Base-by-base conservation (phyloP, 64 coral and sea anemone genomes). In the Montipora cactus region DNA sequence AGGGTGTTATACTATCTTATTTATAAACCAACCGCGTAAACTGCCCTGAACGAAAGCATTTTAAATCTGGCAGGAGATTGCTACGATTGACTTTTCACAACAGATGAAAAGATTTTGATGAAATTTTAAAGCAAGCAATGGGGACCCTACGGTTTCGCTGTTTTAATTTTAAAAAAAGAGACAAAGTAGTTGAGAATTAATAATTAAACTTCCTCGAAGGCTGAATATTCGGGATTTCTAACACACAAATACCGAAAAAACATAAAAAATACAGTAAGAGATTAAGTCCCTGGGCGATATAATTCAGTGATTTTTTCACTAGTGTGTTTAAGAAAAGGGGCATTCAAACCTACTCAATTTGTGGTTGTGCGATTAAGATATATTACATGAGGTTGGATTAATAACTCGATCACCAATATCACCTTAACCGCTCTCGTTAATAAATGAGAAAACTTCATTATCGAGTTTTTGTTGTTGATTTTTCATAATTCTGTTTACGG, bases 301-400 rank as follows among this genome's bases (percentile, higher is more conserved):
- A 37, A 37, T 20, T 22, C 20, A 15, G 48, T 72, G 82, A 22
- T 86, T 71, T 11, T 71, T 81, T 86, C 47, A 84, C 69, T 84
- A 84, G 64, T n/a, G 44, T 67, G 81, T 84, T 84, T 84, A 84
- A 58, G 67, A 67, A 84, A 84, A 28, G 81, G 66, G 81, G 66
- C 25, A 7, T 68, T 23, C 13, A 67, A 47, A 47, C 81, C 67
- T 37, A 67, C 67, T 84, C 81, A 84, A 84, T 84, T 84, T 67
- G 25, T 47, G 8, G 45, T 10, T 48, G 66, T 5, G 66, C 16
- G 45, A 49, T 57, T 57, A 5, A 71, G 82, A 68, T 86, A 8
- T 72, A 86, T 69, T 72, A 48, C 62, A 49, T 10, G 7, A 59
- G 47, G 71, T n/a, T 70, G 45, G 66, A 52, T 68, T 84, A 68